These are phyloP conservation scores for Petaurus breviceps DNA, from an alignment of 2,113 vertebrate species.

Conservation along the genomic window DNA sequence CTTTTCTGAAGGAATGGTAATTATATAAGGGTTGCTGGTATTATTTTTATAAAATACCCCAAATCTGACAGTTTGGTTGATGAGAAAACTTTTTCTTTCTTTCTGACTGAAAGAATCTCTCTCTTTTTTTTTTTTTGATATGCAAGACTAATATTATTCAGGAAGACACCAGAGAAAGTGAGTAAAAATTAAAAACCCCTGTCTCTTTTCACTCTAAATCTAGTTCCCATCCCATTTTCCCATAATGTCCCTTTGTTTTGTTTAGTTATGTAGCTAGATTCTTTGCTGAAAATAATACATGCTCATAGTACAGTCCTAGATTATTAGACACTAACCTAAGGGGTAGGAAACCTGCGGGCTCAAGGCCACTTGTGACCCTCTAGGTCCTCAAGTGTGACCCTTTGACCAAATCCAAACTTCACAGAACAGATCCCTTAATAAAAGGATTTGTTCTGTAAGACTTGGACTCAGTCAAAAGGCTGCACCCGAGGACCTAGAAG, in stretches of 20 bases:
- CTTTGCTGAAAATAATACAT: background rate
- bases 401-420: too few relatives aligned
- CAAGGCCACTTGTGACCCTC: too few relatives aligned
- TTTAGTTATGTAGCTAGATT: background rate
- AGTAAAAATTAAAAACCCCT: background rate
- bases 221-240: background rate
- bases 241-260: background rate
- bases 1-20: background rate
- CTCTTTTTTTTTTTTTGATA: background rate
- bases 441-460: too few relatives aligned
- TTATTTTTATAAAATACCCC: background rate
- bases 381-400: too few relatives aligned
- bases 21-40: background rate
- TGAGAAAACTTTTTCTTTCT: background rate
- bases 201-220: background rate
- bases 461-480: too few relatives aligned
- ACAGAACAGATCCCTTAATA: too few relatives aligned
- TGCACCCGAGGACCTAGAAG: too few relatives aligned
- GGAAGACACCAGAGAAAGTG: background rate
- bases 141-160: background rate
- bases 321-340: too few relatives aligned
- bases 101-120: background rate
- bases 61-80: background rate
- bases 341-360: too few relatives aligned
- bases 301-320: background rate